Evolutionary conservation across 1,140 invertebrate species (phyloP), one percentile per base, ranked within the genome.

Genomic region (Lordiphosa clarofinis): DNA sequence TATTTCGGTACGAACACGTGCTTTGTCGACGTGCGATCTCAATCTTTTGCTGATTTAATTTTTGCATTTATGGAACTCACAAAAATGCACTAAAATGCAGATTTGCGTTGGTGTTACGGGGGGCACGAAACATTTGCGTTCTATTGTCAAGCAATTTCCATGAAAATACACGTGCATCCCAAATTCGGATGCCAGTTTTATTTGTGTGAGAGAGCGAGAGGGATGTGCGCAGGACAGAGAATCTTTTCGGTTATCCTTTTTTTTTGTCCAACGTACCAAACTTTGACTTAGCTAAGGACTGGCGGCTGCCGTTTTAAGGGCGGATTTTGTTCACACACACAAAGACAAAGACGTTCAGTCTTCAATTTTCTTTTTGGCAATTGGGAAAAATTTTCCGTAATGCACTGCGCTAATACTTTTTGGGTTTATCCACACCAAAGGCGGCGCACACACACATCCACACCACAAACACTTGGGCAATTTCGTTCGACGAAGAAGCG

Each of bases 211-310:
- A 38, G 33, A 50, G 44, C 35, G 44, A 21, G 37, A 37, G 3
- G 36, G 56, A 21, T 72, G 75, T 73, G 75, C 70, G 75, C 78
- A 84, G 76, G 78, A 84, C 73, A 79, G 7, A 44, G 12, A 39
- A 73, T 47, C 50, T 56, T 73, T 56, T 54, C 67, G 28, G 47
- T 38, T 56, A 12, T 40, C 24, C 53, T 15, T 24, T 36, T 55
- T 57, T n/a, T 40, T 56, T 37, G 28, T 15, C 33, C 33, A 65
- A 70, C 73, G 73, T 82, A 82, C 76, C 76, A 72, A 82, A 84
- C 56, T 82, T 82, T 76, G 40, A 59, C 49, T 82, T 75, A 73
- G 73, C 73, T 78, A 68, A 63, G 55, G 54, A 35, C 49, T 39
- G 53, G 56, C 65, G 61, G 42, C 64, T 61, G 36, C 46, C 31